Percentiles rank a stretch among this genome's conserved stretches.
Conservation (phyloP, 64 coral and sea anemone species). For the Montipora cactus region DNA sequence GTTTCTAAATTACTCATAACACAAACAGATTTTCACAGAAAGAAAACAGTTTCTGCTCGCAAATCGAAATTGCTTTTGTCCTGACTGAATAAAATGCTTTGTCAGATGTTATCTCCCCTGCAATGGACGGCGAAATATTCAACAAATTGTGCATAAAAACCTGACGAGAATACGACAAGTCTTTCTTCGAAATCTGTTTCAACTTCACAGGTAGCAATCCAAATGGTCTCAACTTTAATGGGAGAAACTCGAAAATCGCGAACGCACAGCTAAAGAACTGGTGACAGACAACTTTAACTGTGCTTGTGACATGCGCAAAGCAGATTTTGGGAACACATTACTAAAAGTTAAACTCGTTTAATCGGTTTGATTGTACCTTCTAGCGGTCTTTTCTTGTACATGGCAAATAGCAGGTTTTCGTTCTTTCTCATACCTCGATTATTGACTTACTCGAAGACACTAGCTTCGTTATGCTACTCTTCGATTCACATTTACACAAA, state of each 20-base stretch:
- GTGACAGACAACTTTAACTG: not conserved
- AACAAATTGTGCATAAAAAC: not conserved
- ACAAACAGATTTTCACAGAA: slow-evolving; percentile 6
- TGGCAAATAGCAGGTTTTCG: no score
- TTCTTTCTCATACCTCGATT: no score
- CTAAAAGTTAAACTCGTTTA: not conserved
- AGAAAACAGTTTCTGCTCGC: not conserved
- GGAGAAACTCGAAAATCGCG: not conserved
- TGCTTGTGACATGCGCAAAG: not conserved
- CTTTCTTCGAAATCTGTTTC: not conserved
- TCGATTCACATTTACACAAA: no score
- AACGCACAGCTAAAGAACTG: not conserved
- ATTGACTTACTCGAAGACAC: no score
- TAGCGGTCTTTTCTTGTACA: no score
- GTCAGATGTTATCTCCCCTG: slow-evolving; percentile 21
- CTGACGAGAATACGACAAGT: no score
- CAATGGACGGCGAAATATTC: not conserved
- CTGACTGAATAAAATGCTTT: not conserved
- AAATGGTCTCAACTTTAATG: not conserved
- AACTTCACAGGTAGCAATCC: not conserved
- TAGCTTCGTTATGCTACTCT: no score
- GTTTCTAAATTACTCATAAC: not conserved
- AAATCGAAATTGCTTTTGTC: not conserved
- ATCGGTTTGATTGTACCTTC: no score
- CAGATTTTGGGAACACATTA: not conserved